Evolutionary conservation across 2,113 vertebrate genomes (phyloP).

Genomic region (Neopipo cinnamomea): DNA sequence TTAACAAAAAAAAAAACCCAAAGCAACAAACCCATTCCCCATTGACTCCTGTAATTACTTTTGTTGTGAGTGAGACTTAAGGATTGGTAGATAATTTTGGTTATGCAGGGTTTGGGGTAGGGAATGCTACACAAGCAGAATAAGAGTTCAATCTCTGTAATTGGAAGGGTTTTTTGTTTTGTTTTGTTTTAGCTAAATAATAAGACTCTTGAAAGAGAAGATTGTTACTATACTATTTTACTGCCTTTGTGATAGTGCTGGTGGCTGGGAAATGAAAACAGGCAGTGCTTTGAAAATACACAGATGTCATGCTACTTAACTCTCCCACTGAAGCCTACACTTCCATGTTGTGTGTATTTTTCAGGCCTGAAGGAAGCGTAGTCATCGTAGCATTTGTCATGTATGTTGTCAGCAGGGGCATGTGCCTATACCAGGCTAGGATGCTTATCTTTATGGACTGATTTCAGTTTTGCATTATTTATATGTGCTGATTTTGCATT

Average conservation of each 20-base stretch:
- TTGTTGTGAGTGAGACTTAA: not conserved
- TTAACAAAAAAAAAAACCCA: not conserved
- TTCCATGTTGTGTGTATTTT: not conserved
- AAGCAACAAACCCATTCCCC: rapidly evolving
- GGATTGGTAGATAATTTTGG: not conserved
- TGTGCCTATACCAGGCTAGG: not conserved
- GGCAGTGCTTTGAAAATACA: not conserved
- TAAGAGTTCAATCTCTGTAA: not conserved
- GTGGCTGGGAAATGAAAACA: not conserved
- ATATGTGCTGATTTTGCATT: not conserved
- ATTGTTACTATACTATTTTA: not conserved
- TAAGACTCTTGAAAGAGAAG: not conserved
- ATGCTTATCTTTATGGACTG: not conserved
- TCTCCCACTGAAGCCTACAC: not conserved
- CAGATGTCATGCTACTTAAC: not conserved
- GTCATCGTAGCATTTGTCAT: not conserved
- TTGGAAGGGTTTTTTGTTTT: not conserved
- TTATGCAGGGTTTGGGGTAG: not conserved
- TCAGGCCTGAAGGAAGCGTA: not conserved
- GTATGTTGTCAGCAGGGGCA: not conserved
- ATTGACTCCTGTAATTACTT: not conserved
- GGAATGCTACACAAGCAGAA: not conserved
- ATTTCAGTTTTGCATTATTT: not conserved
- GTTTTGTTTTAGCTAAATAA: not conserved
- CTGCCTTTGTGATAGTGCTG: not conserved